Base-by-base conservation (phyloP, 2,113 vertebrate genomes). In the Lichenostomus cassidix region DNA sequence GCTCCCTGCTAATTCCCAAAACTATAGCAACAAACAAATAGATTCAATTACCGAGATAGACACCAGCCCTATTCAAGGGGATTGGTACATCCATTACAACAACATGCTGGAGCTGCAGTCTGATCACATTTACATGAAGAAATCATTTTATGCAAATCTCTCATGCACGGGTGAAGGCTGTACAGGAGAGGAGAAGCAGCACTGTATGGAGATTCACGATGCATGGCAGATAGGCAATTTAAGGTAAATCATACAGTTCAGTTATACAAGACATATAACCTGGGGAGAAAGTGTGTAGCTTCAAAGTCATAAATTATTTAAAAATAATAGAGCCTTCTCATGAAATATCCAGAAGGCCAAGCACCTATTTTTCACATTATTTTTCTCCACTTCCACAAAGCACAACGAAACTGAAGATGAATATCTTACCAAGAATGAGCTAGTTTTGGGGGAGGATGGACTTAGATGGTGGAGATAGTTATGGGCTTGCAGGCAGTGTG, bases 281-380 rank as follows among this genome's bases (percentile, higher is more conserved):
- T 62, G 39, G 70, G 74, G 88, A 95, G 58, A 89, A 86, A 75
- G 78, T 33, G 33, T 64, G 53, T 64, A 67, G 41, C 80, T 94
- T 94, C 76, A 63, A 90, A 87, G 70, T 53, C 52, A 96, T 97
- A 90, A 88, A 94, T 95, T 89, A 96, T 94, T 96, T 94, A 96
- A 94, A 89, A 94, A 85, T 71, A 82, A 90, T 60, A 74, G 62
- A 87, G 52, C 25, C n/a, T 71, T 87, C 68, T 95, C 82, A 83
- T 93, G 28, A 96, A 97, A 96, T 87, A 96, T 70, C 84, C 87
- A 90, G 65, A 89, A 92, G 65, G 47, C 55, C 80, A 91, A 81
- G 83, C n/a, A 70, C 25, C 21, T n/a, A 18, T 86, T 93, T 94
- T 94, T 74, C 55, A 42, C 22, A 46, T 87, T 83, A 35, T 70